Conservation (phyloP, 2,888 invertebrate species). For the Coelinius sp. region DNA sequence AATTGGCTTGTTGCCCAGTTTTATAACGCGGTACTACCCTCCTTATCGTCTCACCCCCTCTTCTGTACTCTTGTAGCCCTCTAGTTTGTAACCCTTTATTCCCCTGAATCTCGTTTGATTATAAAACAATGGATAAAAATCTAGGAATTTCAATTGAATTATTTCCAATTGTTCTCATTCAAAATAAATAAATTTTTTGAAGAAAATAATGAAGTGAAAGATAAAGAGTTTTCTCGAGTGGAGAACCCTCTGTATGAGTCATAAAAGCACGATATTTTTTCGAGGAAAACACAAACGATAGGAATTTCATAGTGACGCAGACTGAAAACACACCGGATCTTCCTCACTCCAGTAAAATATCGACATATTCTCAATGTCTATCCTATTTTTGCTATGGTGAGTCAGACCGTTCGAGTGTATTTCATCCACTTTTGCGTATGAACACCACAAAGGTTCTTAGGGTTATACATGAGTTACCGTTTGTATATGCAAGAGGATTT, state of each 20-base stretch:
- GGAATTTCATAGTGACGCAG: conserved; percentile 31
- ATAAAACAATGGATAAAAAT: neutral
- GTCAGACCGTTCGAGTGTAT: neutral
- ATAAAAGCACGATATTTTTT: neutral
- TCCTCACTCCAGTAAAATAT: conserved; percentile 1
- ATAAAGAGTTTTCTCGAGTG: neutral
- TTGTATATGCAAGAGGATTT: neutral
- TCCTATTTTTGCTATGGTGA: conserved; percentile 20
- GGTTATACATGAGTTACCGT: neutral
- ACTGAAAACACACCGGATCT: neutral
- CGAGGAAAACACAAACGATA: neutral
- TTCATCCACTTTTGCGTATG: neutral
- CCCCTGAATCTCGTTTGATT: conserved; percentile 26
- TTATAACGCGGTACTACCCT: conserved; percentile 65
- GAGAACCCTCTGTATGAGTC: neutral
- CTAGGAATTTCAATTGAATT: neutral
- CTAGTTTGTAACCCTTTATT: conserved; percentile 31
- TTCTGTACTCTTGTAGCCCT: conserved; percentile 33
- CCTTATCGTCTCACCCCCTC: conserved; percentile 43
- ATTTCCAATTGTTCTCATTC: neutral
- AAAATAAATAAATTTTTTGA: neutral
- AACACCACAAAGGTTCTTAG: neutral
- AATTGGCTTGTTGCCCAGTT: conserved; percentile 71
- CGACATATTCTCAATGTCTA: conserved; percentile 22
- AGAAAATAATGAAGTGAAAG: neutral